A percentile compares a stretch with the other conserved stretches of the same genome.
phyloP scores from a whole-genome alignment of 2,797 vertebrate species.

The Phoeniculus purpureus region DNA sequence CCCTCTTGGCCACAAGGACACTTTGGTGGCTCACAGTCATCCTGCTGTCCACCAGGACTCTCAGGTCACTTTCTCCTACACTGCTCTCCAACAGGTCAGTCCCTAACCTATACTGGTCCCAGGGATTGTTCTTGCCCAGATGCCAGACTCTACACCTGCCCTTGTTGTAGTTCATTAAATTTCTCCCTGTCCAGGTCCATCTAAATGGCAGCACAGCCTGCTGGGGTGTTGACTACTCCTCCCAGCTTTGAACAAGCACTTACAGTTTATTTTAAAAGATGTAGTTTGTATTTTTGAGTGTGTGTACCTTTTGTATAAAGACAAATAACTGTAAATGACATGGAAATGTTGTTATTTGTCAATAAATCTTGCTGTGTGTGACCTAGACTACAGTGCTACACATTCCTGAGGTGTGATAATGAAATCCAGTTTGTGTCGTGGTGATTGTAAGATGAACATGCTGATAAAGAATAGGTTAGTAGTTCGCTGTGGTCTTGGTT shows the following conservation, averaged over 20 bases:
- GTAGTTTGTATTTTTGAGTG: background rate
- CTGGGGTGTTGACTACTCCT: too few species aligned
- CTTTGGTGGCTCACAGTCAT: too few species aligned
- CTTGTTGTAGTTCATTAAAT: too few species aligned
- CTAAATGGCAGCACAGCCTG: too few species aligned
- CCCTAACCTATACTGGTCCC: too few species aligned
- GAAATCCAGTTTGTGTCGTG: background rate
- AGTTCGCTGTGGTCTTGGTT: background rate
- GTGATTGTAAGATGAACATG: background rate
- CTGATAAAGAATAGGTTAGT: background rate
- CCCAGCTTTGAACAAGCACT: background rate
- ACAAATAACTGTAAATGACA: background rate
- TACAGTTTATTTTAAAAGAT: background rate
- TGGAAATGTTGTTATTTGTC: background rate
- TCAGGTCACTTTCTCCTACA: too few species aligned
- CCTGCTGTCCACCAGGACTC: too few species aligned
- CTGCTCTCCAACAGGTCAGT: too few species aligned
- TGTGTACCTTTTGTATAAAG: background rate
- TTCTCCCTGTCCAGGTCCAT: too few species aligned
- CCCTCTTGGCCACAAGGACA: too few species aligned
- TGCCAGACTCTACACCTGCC: too few species aligned
- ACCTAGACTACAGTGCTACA: rapidly evolving
- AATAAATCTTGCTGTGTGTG: background rate
- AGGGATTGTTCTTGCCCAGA: too few species aligned
- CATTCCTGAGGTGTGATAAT: background rate